Conservation (phyloP, 2,888 invertebrate species). For the Lasioglossum vierecki region DNA sequence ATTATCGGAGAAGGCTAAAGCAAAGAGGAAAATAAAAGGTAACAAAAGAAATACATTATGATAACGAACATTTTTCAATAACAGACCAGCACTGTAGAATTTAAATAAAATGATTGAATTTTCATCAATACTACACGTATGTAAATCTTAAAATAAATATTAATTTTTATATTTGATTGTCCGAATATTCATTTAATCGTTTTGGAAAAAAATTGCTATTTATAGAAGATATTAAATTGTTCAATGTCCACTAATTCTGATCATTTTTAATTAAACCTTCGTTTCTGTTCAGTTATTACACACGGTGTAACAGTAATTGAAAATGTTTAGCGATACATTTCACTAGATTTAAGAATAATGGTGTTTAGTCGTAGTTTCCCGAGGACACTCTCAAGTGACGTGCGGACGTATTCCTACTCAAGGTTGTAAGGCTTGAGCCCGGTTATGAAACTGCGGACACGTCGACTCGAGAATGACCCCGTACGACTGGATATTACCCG, state of each 20-base stretch:
- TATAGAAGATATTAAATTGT: not conserved
- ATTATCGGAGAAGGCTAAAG: not conserved
- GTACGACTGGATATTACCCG: too few species aligned
- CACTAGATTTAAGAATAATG: not conserved
- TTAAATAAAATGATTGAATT: not conserved
- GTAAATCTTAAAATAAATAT: not conserved
- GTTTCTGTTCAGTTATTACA: not conserved
- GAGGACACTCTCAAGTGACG: too few species aligned
- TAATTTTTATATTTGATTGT: not conserved
- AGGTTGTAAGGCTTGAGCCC: too few species aligned
- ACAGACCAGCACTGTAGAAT: not conserved
- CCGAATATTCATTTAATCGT: not conserved
- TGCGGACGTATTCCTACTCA: too few species aligned
- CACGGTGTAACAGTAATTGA: not conserved
- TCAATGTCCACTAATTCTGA: not conserved
- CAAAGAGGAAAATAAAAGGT: not conserved
- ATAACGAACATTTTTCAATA: not conserved
- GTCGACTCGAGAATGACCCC: too few species aligned
- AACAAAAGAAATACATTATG: not conserved
- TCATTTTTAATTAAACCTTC: not conserved
- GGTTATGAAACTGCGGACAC: too few species aligned
- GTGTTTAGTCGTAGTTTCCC: too few species aligned
- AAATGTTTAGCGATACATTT: not conserved
- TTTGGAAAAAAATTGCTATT: not conserved
- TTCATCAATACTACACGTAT: not conserved